These are phyloP conservation scores for Heliconius sara DNA, from an alignment of 2,888 invertebrate genomes.

Conservation along the genomic window DNA sequence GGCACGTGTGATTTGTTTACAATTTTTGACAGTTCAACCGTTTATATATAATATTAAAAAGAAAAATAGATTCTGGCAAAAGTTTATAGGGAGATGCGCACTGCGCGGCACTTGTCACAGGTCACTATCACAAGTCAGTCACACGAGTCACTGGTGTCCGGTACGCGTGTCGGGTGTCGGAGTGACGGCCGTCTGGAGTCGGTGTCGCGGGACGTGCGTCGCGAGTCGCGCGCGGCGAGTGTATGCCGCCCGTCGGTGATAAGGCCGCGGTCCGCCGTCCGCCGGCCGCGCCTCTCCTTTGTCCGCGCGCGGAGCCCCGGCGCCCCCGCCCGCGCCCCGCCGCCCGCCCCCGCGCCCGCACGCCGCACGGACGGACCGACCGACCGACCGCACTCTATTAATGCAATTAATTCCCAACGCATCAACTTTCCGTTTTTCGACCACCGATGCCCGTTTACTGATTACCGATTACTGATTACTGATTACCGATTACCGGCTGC, in stretches of 20 bases:
- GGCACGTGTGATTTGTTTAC: conserved; percentile 80
- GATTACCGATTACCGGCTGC: neutral
- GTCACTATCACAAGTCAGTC: conserved; percentile 61
- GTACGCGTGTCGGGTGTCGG: conserved; percentile 49
- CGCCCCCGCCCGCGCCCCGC: conserved; percentile 57
- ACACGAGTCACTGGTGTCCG: conserved; percentile 48
- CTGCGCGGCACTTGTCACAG: conserved; percentile 67
- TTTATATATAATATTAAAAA: conserved; percentile 61
- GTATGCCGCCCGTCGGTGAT: conserved; percentile 76
- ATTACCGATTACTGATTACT: neutral
- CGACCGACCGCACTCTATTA: conserved; percentile 73
- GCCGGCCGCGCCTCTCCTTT: conserved; percentile 79
- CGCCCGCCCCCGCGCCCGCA: conserved; percentile 47
- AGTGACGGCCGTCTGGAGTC: neutral
- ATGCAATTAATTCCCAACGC: conserved; percentile 74
- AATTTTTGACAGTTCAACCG: conserved; percentile 71
- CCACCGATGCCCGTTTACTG: conserved; percentile 38
- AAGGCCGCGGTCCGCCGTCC: conserved; percentile 73
- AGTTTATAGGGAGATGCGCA: conserved; percentile 62
- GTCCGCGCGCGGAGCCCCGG: conserved; percentile 66
- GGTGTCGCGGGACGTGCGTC: conserved; percentile 63
- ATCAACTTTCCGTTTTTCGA: conserved; percentile 58
- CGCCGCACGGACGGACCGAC: conserved; percentile 54
- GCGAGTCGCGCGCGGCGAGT: conserved; percentile 76
- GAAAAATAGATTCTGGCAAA: conserved; percentile 57